Evolutionary conservation across 2,888 invertebrate genomes (phyloP).

Genomic region (Anarsia innoxiella): DNA sequence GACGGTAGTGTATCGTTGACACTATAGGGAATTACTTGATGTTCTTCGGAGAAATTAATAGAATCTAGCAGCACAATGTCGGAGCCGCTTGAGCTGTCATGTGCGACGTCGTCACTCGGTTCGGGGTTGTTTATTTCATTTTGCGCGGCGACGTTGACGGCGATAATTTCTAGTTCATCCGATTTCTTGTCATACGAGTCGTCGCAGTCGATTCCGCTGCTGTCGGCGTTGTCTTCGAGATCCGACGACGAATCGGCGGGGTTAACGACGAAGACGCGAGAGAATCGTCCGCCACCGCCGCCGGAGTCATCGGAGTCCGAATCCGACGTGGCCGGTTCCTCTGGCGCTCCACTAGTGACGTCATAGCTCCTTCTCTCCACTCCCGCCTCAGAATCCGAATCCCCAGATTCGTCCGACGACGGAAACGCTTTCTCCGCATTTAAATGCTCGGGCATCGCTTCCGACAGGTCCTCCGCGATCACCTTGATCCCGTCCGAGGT

Average conservation of each 20-base stretch:
- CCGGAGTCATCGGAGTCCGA: conserved; percentile 73
- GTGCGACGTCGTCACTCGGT: conserved; percentile 32
- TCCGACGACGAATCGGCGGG: conserved; percentile 77
- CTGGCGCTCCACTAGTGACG: conserved; percentile 59
- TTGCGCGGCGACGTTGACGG: conserved; percentile 39
- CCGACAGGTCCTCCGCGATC: conserved; percentile 54
- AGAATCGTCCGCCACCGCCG: conserved; percentile 73
- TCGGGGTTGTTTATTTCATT: conserved; percentile 40
- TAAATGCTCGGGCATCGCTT: conserved; percentile 61
- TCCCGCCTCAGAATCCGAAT: conserved; percentile 59
- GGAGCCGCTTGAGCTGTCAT: conserved; percentile 33
- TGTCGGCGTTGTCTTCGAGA: conserved; percentile 75
- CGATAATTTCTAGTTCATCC: conserved; percentile 56
- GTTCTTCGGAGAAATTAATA: conserved; percentile 51
- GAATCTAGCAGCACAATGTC: conserved; percentile 54
- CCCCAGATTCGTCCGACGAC: conserved; percentile 70
- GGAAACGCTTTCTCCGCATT: conserved; percentile 73
- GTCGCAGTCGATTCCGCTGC: conserved; percentile 77
- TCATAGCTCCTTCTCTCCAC: conserved; percentile 63
- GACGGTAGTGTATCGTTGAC: conserved; percentile 30
- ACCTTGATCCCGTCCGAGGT: conserved; percentile 59
- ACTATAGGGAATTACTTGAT: conserved; percentile 42
- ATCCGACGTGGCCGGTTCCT: conserved; percentile 64
- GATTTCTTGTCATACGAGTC: conserved; percentile 76
- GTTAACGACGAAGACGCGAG: conserved; percentile 81